Evolutionary conservation across 1,140 invertebrate species (phyloP), one percentile per base, ranked within the genome.

Genomic region (Octopus sinensis): DNA sequence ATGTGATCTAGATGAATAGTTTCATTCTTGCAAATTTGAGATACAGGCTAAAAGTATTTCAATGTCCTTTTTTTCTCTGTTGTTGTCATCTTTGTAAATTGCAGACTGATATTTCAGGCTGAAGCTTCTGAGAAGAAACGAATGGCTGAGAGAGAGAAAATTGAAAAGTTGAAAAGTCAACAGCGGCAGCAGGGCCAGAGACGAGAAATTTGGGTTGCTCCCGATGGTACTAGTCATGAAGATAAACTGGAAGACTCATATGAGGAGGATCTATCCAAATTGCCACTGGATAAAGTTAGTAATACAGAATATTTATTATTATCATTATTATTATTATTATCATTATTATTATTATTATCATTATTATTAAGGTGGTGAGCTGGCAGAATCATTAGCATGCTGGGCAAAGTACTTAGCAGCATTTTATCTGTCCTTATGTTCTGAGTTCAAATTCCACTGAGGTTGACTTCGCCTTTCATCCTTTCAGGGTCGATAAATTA

Each of bases 241-340:
- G 87, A 87, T 73, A 83, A 84, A 53, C 86, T 93, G 76, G 85
- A 87, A 68, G 87, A 89, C 79, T 78, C 84, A 2, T 79, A 93
- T 78, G 92, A 92, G 71, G 94, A 94, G 83, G 94, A 95, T 86
- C 90, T 96, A 53, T 92, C 92, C 6, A 90, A 92, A 83, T 91
- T 96, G 84, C 93, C 93, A 23, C 93, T 94, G 85, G 93, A 95
- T 3, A 95, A 96, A 92, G 95, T 95, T 90, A 88, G 85, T 84
- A 54, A 43, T 43, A 43, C 30, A 43, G 30, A 43, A 43, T 2
- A 43, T 43, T 43, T 43, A 43, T 43, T 43, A 43, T 43, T 43
- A 43, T 43, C 3, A 43, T 43, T 43, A 56, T 17, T 62, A 17
- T 79, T 9, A 7, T 54, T 68, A 51, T 75, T 53, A 81, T 71